Percentiles rank a stretch among this genome's conserved stretches.
Conservation (phyloP, 2,797 vertebrate species). For the Sebastes hopkinsi region DNA sequence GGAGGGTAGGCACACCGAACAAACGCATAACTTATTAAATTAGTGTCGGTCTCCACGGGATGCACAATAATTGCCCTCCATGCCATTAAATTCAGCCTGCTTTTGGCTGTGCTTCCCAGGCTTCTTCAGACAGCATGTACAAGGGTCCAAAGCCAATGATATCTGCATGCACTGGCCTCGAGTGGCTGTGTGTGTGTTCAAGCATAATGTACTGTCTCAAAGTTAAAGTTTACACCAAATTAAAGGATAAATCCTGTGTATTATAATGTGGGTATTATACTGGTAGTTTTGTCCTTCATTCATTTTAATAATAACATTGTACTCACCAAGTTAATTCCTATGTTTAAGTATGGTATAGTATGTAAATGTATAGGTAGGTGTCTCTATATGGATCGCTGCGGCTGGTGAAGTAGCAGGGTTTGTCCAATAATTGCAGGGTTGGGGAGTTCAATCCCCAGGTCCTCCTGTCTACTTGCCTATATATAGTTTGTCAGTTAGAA, state of each 20-base stretch:
- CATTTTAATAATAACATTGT: not conserved
- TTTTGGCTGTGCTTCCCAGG: slow-evolving; percentile 48
- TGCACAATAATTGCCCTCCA: slow-evolving; percentile 77
- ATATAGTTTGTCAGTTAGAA: not conserved
- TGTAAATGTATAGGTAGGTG: not conserved
- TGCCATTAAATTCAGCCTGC: slow-evolving; percentile 78
- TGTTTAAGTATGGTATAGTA: not conserved
- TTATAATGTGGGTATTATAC: not conserved
- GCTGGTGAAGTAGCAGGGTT: not conserved
- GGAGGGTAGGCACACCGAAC: slow-evolving; percentile 57
- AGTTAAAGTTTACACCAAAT: not conserved
- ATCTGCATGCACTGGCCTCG: not conserved
- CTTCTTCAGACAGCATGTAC: slow-evolving; percentile 4
- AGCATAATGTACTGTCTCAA: not conserved
- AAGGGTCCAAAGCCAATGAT: not conserved
- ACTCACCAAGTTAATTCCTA: not conserved
- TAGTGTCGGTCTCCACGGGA: slow-evolving; percentile 76
- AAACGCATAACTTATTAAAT: slow-evolving; percentile 81
- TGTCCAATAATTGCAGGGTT: not conserved
- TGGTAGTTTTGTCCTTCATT: not conserved
- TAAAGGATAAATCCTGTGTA: not conserved
- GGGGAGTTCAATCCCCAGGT: not conserved
- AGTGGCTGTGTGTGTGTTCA: not conserved
- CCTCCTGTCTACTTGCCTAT: not conserved
- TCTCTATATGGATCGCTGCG: not conserved